Percentiles rank a stretch among this genome's conserved stretches.
Evolutionary conservation across 1,140 invertebrate species (phyloP).

Genomic region (Meloidogyne chitwoodi): DNA sequence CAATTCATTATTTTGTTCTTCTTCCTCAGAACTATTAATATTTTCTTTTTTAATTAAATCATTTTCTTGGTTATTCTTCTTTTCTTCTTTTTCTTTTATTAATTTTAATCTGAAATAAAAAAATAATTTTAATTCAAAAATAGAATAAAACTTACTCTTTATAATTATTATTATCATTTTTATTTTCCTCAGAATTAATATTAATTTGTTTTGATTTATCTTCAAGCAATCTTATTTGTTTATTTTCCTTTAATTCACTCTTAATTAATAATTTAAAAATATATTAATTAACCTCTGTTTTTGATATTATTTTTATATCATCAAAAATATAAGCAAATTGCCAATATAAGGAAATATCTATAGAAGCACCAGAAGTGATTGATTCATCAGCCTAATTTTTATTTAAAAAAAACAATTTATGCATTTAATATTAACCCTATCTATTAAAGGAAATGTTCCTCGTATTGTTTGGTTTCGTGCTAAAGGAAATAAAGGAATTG

Average conservation of each 20-base stretch:
- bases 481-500: conserved; percentile 21
- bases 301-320: not conserved
- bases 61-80: not conserved
- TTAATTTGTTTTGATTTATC: no score
- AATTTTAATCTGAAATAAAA: not conserved
- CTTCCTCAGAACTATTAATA: conserved; percentile 2
- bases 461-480: conserved; percentile 24
- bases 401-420: not conserved
- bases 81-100: not conserved
- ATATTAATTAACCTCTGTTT: not conserved
- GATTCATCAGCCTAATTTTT: conserved; percentile 23
- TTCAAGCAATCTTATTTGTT: no score
- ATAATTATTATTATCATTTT: no score
- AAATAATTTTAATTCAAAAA: no score
- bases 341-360: conserved; percentile 40
- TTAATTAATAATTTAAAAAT: not conserved
- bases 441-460: conserved; percentile 27
- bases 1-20: not conserved
- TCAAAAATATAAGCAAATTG: conserved; percentile 40
- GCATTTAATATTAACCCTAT: not conserved
- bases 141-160: no score
- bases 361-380: conserved; percentile 19
- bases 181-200: no score
- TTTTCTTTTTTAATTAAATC: not conserved
- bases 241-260: no score